Base-by-base conservation (phyloP, 1,140 invertebrate species). In the Neotoxoptera formosana region DNA sequence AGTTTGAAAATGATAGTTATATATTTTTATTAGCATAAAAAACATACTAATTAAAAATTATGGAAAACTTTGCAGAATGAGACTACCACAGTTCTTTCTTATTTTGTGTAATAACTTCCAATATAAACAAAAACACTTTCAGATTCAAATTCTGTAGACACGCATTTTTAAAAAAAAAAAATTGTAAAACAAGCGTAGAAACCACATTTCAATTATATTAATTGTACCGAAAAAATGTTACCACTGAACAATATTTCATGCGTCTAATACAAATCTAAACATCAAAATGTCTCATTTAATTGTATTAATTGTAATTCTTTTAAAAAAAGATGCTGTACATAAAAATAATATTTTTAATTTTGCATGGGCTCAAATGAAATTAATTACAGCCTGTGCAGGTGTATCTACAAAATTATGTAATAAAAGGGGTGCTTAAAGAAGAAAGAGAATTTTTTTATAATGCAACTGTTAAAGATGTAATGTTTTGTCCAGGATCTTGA, bases 291-390 rank as follows among this genome's bases (percentile, higher is more conserved):
- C 56, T 60, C n/a, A n/a, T n/a, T n/a, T 11, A 17, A 67, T 67
- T 67, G 14, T 67, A 6, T 67, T 67, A 17, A n/a, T n/a, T 67
- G 30, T 67, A n/a, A n/a, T 67, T 67, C 21, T 67, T 4, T 53
- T 53, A n/a, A 67, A 67, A 67, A 67, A 81, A 91, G 90, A 48
- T n/a, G 0, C 1, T 47, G 7, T 91, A 34, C 90, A 91, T 11
- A 4, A 48, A 30, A 81, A 81, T 91, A 45, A 45, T 48, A 81
- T 91, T 48, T 81, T 91, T 81, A 91, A 91, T 34, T 81, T 91
- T 51, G 41, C 67, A 23, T 91, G 90, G 90, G 90, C 90, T 81
- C 30, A 91, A 76, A 91, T 91, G 90, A 91, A 91, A 48, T 48
- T 91, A 51, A n/a, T 91, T 25, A 91, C 90, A 0, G 90, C 45